Evolutionary conservation across 2,797 vertebrate species (phyloP), one percentile per base, ranked within the genome.

Genomic region (Novumbra hubbsi): DNA sequence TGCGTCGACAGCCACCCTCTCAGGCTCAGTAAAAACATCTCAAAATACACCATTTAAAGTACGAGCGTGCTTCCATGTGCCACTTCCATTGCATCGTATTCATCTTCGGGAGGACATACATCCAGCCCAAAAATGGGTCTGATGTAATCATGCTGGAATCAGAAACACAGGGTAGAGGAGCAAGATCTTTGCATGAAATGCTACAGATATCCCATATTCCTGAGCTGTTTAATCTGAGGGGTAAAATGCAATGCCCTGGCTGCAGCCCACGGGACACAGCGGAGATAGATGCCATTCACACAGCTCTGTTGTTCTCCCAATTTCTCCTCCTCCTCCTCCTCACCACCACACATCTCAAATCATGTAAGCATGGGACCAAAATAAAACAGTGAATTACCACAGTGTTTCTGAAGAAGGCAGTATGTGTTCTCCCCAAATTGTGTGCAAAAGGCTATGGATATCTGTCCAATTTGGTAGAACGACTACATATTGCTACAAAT

Each of bases 221-320:
- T 84, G 80, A 79, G 84, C 50, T 86, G 78, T 89, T 90, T 87
- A 87, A 87, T 88, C 86, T 87, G 1, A 6, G 77, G 78, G 77
- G 41, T 86, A 88, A 78, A 85, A 91, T 83, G 83, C 81, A 89
- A 85, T 85, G 50, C 76, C 66, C 72, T 21, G 68, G 74, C 81
- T 75, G 14, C 73, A 76, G 79, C 91, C 89, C 90, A 90, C 83
- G 62, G 72, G 84, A 86, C 83, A 4, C 82, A 78, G 72, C 88
- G 83, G 80, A 91, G 92, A 93, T 90, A 90, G 90, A 91, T 80
- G 78, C 76, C 84, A 88, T 89, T 91, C 83, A 85, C 83, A 85
- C 77, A 78, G 15, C 78, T 80, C 75, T 83, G 73, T 77, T 50
- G 60, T 78, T 45, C 38, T 6, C 38, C 45, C 15, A 24, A n/a